phyloP scores from a whole-genome alignment of 2,113 vertebrate genomes.

The Cisticola juncidis region DNA sequence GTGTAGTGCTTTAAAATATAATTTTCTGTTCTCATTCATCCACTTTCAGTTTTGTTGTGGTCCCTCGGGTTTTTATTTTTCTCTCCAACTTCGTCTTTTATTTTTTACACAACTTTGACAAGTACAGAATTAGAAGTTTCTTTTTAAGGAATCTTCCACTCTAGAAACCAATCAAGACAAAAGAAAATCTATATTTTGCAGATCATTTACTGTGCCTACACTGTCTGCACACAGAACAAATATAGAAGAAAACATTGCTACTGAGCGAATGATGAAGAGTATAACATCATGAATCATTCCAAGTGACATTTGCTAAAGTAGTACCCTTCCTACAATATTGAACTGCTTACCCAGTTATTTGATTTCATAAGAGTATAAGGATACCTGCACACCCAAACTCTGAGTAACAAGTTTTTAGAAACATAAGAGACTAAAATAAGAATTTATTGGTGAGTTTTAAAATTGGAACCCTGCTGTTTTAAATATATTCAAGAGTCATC shows the following conservation, averaged over 20 bases:
- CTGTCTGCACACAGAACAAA: constrained; percentile 17
- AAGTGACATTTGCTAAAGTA: background rate
- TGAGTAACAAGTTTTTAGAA: background rate
- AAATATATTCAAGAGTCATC: background rate
- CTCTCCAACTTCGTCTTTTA: background rate
- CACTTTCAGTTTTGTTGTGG: background rate
- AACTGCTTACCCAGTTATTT: background rate
- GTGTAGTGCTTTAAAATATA: background rate
- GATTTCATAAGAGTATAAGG: background rate
- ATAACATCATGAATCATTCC: background rate
- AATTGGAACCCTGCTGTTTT: background rate
- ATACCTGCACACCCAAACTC: background rate
- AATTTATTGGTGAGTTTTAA: background rate
- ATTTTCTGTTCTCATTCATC: background rate
- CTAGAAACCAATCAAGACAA: constrained; percentile 14
- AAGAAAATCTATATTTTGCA: constrained; percentile 45
- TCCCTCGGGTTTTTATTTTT: background rate
- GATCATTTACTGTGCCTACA: constrained; percentile 31
- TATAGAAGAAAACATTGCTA: background rate
- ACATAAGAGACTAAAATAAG: background rate
- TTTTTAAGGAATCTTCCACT: constrained; percentile 1
- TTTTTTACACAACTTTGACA: constrained; percentile 30
- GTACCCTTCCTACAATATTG: background rate
- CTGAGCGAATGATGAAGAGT: background rate
- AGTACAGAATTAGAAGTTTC: background rate